Percentiles rank a stretch among this genome's conserved stretches.
These are phyloP conservation scores for Threskiornis aethiopicus DNA, from an alignment of 2,797 vertebrate species.

Conservation along the genomic window DNA sequence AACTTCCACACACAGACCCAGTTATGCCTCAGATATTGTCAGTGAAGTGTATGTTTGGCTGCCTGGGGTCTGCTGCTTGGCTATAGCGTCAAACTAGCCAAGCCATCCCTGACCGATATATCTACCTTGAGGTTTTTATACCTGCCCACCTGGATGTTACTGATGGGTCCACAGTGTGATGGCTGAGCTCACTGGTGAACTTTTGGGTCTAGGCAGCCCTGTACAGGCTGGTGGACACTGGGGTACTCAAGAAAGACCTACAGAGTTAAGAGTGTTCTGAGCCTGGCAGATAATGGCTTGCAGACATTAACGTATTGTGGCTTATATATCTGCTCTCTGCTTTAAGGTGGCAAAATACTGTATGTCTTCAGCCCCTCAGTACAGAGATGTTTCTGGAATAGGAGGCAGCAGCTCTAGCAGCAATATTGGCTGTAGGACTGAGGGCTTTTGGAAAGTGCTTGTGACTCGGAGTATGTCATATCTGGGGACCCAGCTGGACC, in stretches of 20 bases:
- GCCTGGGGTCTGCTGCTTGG: not conserved
- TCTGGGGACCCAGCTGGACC: not conserved
- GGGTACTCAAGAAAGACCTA: not conserved
- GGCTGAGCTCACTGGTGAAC: not conserved
- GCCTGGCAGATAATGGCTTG: not conserved
- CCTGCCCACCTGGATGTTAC: not conserved
- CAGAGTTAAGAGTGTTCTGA: not conserved
- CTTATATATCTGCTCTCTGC: not conserved
- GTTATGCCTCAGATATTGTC: not conserved
- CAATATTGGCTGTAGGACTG: not conserved
- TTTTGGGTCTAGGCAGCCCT: not conserved
- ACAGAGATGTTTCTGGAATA: not conserved
- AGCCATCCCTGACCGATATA: not conserved
- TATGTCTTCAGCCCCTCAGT: not conserved
- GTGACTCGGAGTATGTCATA: not conserved
- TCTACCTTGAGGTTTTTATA: not conserved
- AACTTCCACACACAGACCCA: not conserved
- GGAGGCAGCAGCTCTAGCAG: not conserved
- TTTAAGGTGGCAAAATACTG: not conserved
- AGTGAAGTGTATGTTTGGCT: not conserved
- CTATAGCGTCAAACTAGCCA: not conserved
- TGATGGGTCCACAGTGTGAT: not conserved
- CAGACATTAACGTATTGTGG: rapidly evolving
- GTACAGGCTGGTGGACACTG: not conserved
- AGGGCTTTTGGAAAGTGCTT: not conserved